A percentile compares a stretch with the other conserved stretches of the same genome.
Evolutionary conservation across 2,888 invertebrate species (phyloP).

Genomic region (Brachycybe producta): DNA sequence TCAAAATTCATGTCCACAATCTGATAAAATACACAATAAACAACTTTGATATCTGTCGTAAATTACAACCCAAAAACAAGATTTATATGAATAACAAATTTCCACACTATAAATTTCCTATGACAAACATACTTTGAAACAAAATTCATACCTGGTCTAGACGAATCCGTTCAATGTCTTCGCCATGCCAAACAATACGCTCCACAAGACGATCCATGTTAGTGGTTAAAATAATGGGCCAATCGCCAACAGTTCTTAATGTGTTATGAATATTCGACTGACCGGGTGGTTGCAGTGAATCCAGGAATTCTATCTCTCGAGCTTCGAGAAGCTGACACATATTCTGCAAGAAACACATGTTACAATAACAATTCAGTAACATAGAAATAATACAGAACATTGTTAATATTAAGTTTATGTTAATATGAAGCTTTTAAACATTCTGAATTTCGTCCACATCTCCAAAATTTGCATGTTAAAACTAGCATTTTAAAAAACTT

Average conservation of each 20-base stretch:
- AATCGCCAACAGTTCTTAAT: constrained; percentile 10
- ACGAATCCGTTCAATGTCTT: constrained; percentile 11
- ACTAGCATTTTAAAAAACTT: too few species aligned
- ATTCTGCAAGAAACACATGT: background rate
- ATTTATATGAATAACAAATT: background rate
- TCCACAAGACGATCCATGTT: constrained; percentile 15
- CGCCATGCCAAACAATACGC: constrained; percentile 10
- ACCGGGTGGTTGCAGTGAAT: constrained; percentile 5
- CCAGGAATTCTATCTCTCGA: constrained; percentile 9
- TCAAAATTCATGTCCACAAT: constrained; percentile 1
- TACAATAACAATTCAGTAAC: background rate
- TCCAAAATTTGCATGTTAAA: too few species aligned
- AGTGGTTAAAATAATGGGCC: constrained; percentile 9
- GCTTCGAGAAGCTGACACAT: background rate
- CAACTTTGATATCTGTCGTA: background rate
- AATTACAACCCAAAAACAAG: background rate
- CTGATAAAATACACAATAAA: background rate
- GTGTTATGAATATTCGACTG: constrained; percentile 16
- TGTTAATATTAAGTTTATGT: too few species aligned
- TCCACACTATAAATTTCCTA: background rate
- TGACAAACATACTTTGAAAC: background rate
- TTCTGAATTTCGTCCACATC: too few species aligned
- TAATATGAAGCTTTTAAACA: background rate
- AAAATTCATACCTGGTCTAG: constrained; percentile 9
- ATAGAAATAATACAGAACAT: background rate